Base-by-base conservation (phyloP, 2,888 invertebrate species). In the Epicampocera succincta region DNA sequence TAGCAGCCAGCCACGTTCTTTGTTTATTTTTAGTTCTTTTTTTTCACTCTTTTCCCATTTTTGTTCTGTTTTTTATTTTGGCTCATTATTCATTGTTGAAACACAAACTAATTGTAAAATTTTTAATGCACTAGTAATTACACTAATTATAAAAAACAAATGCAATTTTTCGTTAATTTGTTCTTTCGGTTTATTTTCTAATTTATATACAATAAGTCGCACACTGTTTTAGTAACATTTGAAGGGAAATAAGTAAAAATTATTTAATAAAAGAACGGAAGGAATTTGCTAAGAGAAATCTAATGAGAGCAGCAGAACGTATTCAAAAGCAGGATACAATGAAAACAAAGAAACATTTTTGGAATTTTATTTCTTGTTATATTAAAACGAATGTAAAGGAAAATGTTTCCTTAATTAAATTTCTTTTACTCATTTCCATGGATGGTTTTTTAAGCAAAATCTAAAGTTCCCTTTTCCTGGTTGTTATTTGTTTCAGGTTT, bases 41-140 rank as follows among this genome's bases (percentile, higher is more conserved):
- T 65, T 15, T 50, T 54, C 11, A 56, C 8, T n/a, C 12, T 38
- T 15, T 38, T 52, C 38, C 9, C 42, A n/a, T 46, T 5, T 69
- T 54, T 29, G 12, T 56, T 40, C 44, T 63, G 21, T 33, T 19
- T 65, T 74, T 58, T 25, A 40, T 21, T n/a, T 69, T 69, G 25
- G 21, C 25, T 69, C n/a, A 46, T 54, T 46, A 38, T 21, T 38
- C 63, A 21, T 19, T 54, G 54, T 75, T 68, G 33, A 65, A 33
- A 50, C 11, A 60, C 13, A 33, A 76, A 58, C 33, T 78, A 66
- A 66, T 77, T 72, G 50, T 13, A 52, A 56, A 38, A 33, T 44
- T 29, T 48, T 66, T 60, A 73, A 66, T 73, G 66, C 56, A 71
- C 65, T 78, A 4, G 21, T 60, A 73, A 68, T 78, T 73, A 68